These are phyloP conservation scores for Cyprinodon brontotheroides DNA, from an alignment of 2,113 vertebrate species.

Conservation along the genomic window DNA sequence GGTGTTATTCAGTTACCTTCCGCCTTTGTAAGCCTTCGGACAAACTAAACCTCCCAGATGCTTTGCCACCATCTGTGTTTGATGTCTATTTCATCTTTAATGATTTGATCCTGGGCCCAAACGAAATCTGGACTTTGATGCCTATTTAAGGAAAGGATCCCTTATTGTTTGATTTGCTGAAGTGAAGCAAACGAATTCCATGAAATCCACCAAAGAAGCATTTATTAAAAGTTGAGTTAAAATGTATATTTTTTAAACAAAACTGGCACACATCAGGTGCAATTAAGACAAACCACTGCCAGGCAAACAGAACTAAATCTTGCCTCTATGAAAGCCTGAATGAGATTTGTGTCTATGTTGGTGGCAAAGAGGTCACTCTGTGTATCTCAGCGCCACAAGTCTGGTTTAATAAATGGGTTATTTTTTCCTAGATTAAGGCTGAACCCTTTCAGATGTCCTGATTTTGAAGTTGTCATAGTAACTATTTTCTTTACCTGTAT, in stretches of 20 bases:
- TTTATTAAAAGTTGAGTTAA: neutral
- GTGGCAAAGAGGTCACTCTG: neutral
- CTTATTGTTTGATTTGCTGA: neutral
- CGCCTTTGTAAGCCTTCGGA: neutral
- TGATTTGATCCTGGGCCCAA: neutral
- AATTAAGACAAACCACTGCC: slow-evolving; percentile 43
- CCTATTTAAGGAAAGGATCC: neutral
- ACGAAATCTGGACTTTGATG: neutral
- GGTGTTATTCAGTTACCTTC: neutral
- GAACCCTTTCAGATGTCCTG: neutral
- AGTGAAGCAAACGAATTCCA: neutral
- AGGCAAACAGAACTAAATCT: slow-evolving; percentile 7
- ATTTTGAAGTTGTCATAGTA: neutral
- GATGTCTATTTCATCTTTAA: neutral
- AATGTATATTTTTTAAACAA: neutral
- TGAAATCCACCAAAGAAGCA: neutral
- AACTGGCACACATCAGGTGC: neutral
- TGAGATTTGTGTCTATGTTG: slow-evolving; percentile 4
- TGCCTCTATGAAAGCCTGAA: neutral
- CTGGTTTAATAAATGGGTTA: neutral
- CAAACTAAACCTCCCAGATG: neutral
- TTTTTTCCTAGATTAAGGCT: neutral
- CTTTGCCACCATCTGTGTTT: neutral
- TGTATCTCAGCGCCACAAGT: neutral
- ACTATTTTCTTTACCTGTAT: neutral